Evolutionary conservation across 2,797 vertebrate species (phyloP).

Genomic region (Schizothorax lantsangensis): DNA sequence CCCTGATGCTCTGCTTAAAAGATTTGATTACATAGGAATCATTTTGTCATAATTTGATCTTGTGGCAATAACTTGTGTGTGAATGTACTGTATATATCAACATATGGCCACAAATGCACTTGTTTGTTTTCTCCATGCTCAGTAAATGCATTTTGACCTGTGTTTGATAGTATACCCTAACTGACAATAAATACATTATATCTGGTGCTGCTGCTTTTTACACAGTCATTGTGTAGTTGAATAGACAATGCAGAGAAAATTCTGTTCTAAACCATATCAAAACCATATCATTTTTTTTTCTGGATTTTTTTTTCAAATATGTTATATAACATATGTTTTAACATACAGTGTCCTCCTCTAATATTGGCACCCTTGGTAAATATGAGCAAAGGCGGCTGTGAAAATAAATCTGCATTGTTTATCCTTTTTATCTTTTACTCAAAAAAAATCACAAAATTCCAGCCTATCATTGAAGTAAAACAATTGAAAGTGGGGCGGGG

Average conservation of each 20-base stretch:
- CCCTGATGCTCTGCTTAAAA: slow-evolving; percentile 46
- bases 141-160: background rate
- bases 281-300: no score
- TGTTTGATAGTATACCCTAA: background rate
- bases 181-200: slow-evolving; percentile 6
- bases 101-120: background rate
- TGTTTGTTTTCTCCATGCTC: background rate
- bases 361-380: no score
- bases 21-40: background rate
- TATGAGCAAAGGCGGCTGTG: no score
- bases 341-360: no score
- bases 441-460: no score
- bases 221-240: background rate
- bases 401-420: no score
- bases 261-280: background rate
- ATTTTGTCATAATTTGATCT: background rate
- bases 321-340: no score
- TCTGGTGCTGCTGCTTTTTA: background rate
- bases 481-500: no score
- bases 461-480: no score
- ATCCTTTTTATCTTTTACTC: no score
- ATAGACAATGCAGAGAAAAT: background rate
- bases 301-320: background rate
- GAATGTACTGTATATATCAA: background rate
- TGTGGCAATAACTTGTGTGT: background rate